phyloP scores from a whole-genome alignment of 2,888 invertebrate genomes.

The Apamea epomidion region DNA sequence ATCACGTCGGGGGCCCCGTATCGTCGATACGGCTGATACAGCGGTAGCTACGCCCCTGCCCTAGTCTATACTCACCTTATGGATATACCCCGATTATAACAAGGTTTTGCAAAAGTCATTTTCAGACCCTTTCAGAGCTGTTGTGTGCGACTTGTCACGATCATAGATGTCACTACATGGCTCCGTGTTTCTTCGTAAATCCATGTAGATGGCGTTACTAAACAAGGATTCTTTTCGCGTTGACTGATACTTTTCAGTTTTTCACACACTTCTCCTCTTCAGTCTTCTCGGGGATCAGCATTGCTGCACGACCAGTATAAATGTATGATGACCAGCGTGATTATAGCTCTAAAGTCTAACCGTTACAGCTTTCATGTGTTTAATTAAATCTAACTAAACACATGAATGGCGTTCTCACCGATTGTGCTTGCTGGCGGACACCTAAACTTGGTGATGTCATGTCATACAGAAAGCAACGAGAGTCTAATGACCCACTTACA shows the following conservation, averaged over 20 bases:
- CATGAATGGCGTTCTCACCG: not conserved
- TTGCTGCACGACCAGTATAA: not conserved
- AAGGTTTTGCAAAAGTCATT: not conserved
- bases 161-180: not conserved
- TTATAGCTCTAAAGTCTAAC: not conserved
- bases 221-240: not conserved
- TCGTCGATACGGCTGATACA: too few relatives aligned
- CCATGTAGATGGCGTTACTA: conserved; percentile 12
- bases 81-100: too few relatives aligned
- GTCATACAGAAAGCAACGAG: not conserved
- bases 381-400: not conserved
- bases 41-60: too few relatives aligned
- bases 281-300: not conserved
- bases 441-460: not conserved
- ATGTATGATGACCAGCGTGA: not conserved
- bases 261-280: not conserved
- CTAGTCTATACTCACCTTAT: too few relatives aligned
- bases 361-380: too few relatives aligned
- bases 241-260: not conserved
- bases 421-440: not conserved
- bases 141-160: not conserved
- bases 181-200: not conserved
- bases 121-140: not conserved
- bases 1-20: too few relatives aligned
- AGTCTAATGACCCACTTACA: not conserved